Evolutionary conservation across 2,888 invertebrate species (phyloP), one percentile per base, ranked within the genome.

Genomic region (Cecidostiba fungosa): DNA sequence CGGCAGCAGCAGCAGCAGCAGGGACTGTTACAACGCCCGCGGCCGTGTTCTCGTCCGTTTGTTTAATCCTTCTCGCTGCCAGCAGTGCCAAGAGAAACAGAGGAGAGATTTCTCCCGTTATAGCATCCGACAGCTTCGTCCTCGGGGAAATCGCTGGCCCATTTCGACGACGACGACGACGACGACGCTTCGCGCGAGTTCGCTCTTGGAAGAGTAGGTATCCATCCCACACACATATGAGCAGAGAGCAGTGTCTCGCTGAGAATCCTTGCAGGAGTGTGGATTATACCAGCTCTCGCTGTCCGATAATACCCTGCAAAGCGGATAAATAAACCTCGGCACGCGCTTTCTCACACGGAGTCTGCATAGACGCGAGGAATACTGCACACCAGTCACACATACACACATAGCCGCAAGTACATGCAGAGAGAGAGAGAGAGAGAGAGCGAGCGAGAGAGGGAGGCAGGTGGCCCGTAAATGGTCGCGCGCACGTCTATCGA

Each of bases 401-500:
- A 54, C 54, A 6, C 76, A 12, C 39, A 12, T 14, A 26, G n/a
- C 12, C n/a, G n/a, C 26, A 12, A 29, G 23, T n/a, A n/a, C 72
- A 70, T 19, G 10, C 12, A 10, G 0, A 16, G 3, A 5, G 72
- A 26, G 69, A 82, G 47, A 77, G 72, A 26, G 69, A 82, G 47
- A 77, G 54, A 70, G 80, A 66, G 84, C 72, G 84, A 80, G 79
- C 10, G 26, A 16, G 6, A 26, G 16, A 14, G 72, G 23, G 73
- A 82, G 54, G 77, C 74, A 87, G 86, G 86, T 84, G 85, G 66
- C 73, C 47, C 66, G 77, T 81, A 87, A 87, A 86, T 86, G 87
- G 85, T 87, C 86, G 88, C 85, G 79, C 85, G 88, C 86, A 80
- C 86, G 86, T 85, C 83, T 88, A 88, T 88, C 85, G 88, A 88